Evolutionary conservation across 2,113 vertebrate species (phyloP).

Genomic region (Semicossyphus pulcher): DNA sequence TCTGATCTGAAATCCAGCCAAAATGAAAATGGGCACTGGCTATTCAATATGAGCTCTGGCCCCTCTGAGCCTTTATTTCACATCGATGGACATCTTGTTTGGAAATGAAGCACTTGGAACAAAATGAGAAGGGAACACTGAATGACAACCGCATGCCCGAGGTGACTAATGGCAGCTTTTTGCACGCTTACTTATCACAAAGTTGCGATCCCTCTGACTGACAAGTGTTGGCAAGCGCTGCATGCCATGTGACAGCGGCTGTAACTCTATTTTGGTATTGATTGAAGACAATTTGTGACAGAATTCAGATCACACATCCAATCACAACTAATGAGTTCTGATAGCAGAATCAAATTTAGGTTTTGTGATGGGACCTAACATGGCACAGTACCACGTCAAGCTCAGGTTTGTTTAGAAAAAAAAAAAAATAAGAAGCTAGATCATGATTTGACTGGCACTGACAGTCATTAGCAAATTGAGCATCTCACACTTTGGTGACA

Average conservation of each 20-base stretch:
- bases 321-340: constrained; percentile 12
- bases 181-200: constrained; percentile 7
- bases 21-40: background rate
- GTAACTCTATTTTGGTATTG: constrained; percentile 2
- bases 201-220: constrained; percentile 10
- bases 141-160: constrained; percentile 12
- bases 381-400: constrained; percentile 6
- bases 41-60: constrained; percentile 4
- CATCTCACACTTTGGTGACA: background rate
- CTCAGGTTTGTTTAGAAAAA: background rate
- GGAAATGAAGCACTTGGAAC: background rate
- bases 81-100: constrained; percentile 1
- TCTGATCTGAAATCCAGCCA: background rate
- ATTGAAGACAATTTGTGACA: constrained; percentile 8
- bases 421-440: background rate
- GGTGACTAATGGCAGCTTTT: constrained; percentile 11
- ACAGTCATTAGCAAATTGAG: background rate
- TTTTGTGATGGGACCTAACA: background rate
- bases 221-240: constrained; percentile 18
- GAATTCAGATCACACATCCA: constrained; percentile 2
- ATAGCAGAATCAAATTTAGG: background rate
- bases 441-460: background rate
- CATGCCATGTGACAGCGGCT: constrained; percentile 13
- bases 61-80: background rate
- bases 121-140: background rate